Base-by-base conservation (phyloP, 92 coral and sea anemone species). In the Phenganax marumi region DNA sequence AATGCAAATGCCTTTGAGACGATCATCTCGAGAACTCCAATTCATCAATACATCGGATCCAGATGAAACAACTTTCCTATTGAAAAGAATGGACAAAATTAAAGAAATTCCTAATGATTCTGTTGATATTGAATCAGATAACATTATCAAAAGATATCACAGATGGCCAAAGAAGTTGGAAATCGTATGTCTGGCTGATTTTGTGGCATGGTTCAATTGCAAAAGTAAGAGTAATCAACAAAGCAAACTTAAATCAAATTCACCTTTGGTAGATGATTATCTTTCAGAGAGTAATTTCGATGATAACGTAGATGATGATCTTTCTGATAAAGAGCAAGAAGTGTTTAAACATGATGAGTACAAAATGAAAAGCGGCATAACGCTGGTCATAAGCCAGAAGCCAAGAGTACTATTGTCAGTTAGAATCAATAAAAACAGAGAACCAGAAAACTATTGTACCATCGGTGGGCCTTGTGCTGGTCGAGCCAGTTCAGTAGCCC, bases 361-460 rank as follows among this genome's bases (percentile, higher is more conserved):
- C 4, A 3, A 62, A n/a, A 13, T 62, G 43, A 86, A 19, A n/a
- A 26, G 68, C 8, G 68, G 68, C n/a, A 10, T 62, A 19, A 62
- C 10, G 26, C 11, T 62, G 14, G 33, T 62, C 26, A 62, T n/a
- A 62, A 62, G 33, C n/a, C 18, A 13, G 8, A 62, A 5, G 25
- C 68, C 68, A 62, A 62, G 18, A 19, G 33, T 62, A 13, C n/a
- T n/a, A 10, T 26, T 13, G 12, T 62, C 68, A 0, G 9, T 62
- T 0, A 8, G 68, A 62, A n/a, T 62, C 18, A 62, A 62, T n/a
- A 62, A 82, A 86, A 83, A 82, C 50, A 89, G 64, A 61, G 90
- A 89, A 21, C 85, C 90, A 46, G 88, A 85, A 79, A 85, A 86
- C 68, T 85, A 85, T 80, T 80, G 49, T 80, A 60, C 48, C 80